These are phyloP conservation scores for Hoplodrina blanda DNA, from an alignment of 2,888 invertebrate genomes.

Conservation along the genomic window DNA sequence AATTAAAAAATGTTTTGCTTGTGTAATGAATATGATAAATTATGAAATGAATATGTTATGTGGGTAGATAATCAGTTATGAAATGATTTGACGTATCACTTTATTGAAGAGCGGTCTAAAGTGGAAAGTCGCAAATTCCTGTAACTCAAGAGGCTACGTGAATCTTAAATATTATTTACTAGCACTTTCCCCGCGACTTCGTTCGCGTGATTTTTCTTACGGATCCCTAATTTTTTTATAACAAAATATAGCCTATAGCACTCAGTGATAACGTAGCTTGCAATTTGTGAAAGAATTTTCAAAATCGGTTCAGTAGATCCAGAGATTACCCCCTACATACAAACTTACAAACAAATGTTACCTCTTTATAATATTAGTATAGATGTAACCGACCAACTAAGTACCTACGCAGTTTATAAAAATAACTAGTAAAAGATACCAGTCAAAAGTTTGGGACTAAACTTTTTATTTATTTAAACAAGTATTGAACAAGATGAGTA, in stretches of 20 bases:
- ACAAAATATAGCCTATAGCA: no score
- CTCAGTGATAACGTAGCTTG: no score
- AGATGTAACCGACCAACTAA: constrained; percentile 7
- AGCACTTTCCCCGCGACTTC: no score
- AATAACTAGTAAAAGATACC: neutral
- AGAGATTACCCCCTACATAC: no score
- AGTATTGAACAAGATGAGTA: neutral
- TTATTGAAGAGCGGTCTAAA: constrained; percentile 17
- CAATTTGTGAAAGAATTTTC: no score
- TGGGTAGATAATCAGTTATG: neutral
- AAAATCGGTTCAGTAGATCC: no score
- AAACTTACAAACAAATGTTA: no score
- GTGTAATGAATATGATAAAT: neutral
- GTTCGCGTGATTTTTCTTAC: no score
- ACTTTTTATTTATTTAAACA: constrained; percentile 4
- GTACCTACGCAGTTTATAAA: neutral
- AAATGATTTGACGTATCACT: constrained; percentile 1
- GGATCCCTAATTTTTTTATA: no score
- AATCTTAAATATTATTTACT: constrained; percentile 22
- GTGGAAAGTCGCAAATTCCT: neutral
- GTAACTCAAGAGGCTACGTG: neutral
- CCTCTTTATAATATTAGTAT: no score
- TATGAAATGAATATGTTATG: neutral
- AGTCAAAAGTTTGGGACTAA: constrained; percentile 4
- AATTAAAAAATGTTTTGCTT: neutral